Evolutionary conservation across 2,797 vertebrate genomes (phyloP).

Genomic region (Phataginus tricuspis): DNA sequence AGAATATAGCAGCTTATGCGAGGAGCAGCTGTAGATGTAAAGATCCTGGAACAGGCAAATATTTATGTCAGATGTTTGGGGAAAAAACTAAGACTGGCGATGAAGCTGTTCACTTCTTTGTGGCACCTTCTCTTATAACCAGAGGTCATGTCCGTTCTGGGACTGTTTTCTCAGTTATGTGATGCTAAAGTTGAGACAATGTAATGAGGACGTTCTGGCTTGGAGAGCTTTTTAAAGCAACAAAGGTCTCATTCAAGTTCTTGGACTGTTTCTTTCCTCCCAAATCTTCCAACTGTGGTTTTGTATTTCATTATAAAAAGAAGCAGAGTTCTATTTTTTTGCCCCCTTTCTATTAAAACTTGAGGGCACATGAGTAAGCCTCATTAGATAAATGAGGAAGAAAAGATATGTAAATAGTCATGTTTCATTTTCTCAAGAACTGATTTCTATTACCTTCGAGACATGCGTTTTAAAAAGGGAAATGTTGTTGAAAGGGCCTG

Average conservation of each 20-base stretch:
- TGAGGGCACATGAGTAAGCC: not conserved
- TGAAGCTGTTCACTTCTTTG: not conserved
- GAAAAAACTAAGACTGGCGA: not conserved
- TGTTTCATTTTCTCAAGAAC: not conserved
- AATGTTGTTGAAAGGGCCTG: not conserved
- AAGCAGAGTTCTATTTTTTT: slow-evolving; percentile 18
- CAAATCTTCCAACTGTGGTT: slow-evolving; percentile 16
- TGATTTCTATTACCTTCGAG: slow-evolving; percentile 23
- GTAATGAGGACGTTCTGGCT: not conserved
- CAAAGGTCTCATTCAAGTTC: not conserved
- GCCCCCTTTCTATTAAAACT: not conserved
- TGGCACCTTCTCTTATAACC: not conserved
- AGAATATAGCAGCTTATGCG: slow-evolving; percentile 17
- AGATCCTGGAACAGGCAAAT: not conserved
- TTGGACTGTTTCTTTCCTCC: not conserved
- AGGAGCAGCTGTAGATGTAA: not conserved
- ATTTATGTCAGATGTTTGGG: not conserved
- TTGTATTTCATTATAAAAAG: slow-evolving; percentile 19
- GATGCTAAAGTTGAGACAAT: not conserved
- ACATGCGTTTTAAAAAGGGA: not conserved
- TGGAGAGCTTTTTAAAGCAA: slow-evolving; percentile 28
- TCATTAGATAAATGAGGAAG: slow-evolving; percentile 5
- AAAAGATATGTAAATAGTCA: not conserved
- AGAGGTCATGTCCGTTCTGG: not conserved
- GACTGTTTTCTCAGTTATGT: not conserved